Evolutionary conservation across 2,113 vertebrate genomes (phyloP).

Genomic region (Ifrita kowaldi): DNA sequence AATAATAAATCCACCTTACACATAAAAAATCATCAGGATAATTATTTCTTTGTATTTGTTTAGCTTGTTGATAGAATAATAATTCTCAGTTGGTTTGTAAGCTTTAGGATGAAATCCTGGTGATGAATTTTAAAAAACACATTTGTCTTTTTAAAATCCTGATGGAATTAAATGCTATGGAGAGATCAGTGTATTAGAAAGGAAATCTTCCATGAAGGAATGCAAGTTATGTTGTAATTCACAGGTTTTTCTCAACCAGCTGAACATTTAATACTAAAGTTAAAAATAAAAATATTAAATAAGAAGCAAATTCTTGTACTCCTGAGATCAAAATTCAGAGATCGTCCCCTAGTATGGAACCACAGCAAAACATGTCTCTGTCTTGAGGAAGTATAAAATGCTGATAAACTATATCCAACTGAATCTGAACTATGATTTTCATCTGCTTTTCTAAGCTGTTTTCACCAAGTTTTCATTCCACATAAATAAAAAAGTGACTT

Average conservation of each 20-base stretch:
- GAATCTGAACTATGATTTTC: background rate
- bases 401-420: background rate
- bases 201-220: background rate
- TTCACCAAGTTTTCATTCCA: background rate
- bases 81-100: constrained; percentile 13
- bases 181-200: background rate
- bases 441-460: constrained; percentile 23
- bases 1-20: background rate
- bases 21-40: background rate
- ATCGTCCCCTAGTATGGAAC: background rate
- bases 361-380: background rate
- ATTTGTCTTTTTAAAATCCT: background rate
- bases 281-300: background rate
- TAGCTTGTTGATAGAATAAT: background rate
- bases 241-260: background rate
- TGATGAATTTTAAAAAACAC: background rate
- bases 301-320: background rate
- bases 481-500: background rate
- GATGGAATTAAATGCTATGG: background rate
- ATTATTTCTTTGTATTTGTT: background rate
- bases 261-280: background rate
- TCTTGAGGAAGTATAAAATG: background rate
- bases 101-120: background rate
- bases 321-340: background rate
- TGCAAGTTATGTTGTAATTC: background rate